Base-by-base conservation (phyloP, 2,797 vertebrate genomes). In the Enteromius argenteus region DNA sequence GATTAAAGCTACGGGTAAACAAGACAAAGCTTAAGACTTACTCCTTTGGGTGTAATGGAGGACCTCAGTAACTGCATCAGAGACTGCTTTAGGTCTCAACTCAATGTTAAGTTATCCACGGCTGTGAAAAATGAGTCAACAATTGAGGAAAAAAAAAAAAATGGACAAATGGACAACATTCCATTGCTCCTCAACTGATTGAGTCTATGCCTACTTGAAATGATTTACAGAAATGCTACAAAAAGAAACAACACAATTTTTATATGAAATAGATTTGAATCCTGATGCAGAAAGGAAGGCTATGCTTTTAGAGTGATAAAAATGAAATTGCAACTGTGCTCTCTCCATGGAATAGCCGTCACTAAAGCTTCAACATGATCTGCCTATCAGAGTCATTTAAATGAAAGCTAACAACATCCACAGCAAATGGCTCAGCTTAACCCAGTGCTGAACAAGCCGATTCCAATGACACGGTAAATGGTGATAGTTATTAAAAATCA, bases 351-450 rank as follows among this genome's bases (percentile, higher is more conserved):
- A 62, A 39, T n/a, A 60, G 67, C 68, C 15, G 17, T 35, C 39
- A 44, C 37, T 72, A 60, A 58, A 71, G 37, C 79, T 72, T 81
- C 49, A 72, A 46, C 67, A 32, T 42, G 4, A 27, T 30, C 66
- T 58, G 49, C n/a, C 46, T 46, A 71, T 21, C 13, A 60, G n/a
- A 56, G 11, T 32, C 56, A 35, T 30, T 60, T 71, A n/a, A 81
- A 60, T 32, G 23, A 71, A n/a, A 76, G 79, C 39, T 46, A 81
- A 60, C 67, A 71, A 80, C 53, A 60, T 60, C 51, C 37, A 60
- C 23, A 46, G 37, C 17, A 72, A 81, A 80, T 32, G 19, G 37
- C 13, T 60, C 53, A n/a, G 35, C 53, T n/a, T 60, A 71, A 56
- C 74, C 56, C 56, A 42, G 74, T 32, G 23, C 37, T 46, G 39